phyloP scores from a whole-genome alignment of 1,140 invertebrate genomes.

The Chymomyza costata region DNA sequence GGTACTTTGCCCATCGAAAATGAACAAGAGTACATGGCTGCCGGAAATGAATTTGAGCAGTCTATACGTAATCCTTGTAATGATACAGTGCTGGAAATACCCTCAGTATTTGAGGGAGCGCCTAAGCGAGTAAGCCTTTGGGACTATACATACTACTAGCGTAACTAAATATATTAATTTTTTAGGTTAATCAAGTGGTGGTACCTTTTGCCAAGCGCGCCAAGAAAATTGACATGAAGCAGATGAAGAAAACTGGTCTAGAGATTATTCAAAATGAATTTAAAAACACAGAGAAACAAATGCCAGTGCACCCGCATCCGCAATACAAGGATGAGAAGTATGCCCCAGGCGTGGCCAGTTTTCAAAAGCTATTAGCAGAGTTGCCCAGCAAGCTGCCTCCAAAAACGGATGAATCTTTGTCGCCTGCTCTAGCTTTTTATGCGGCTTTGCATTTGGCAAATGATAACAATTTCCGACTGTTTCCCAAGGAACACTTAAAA shows the following conservation, averaged over 20 bases:
- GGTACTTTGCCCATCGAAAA: constrained; percentile 9
- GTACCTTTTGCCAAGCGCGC: constrained; percentile 81
- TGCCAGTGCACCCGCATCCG: constrained; percentile 20
- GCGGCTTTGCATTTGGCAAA: constrained; percentile 84
- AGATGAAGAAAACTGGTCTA: constrained; percentile 80
- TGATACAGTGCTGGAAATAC: constrained; percentile 34
- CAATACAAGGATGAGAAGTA: constrained; percentile 19
- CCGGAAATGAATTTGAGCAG: background rate
- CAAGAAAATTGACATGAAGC: constrained; percentile 84
- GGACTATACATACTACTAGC: too few relatives aligned
- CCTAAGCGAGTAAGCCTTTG: constrained; percentile 28
- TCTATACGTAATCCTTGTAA: constrained; percentile 1
- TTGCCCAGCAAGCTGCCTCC: constrained; percentile 78
- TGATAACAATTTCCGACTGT: constrained; percentile 76
- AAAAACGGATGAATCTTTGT: constrained; percentile 79
- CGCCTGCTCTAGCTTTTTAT: constrained; percentile 81
- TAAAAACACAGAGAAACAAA: constrained; percentile 2
- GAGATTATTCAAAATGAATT: constrained; percentile 51
- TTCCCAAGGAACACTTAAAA: constrained; percentile 26
- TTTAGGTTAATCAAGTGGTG: constrained; percentile 77
- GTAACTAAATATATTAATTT: too few relatives aligned
- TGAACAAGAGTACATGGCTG: background rate
- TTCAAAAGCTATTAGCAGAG: constrained; percentile 76
- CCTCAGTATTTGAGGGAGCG: constrained; percentile 35
- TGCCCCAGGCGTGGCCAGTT: constrained; percentile 29